Base-by-base conservation (phyloP, 2,888 invertebrate species). In the Oeneis ivallda region DNA sequence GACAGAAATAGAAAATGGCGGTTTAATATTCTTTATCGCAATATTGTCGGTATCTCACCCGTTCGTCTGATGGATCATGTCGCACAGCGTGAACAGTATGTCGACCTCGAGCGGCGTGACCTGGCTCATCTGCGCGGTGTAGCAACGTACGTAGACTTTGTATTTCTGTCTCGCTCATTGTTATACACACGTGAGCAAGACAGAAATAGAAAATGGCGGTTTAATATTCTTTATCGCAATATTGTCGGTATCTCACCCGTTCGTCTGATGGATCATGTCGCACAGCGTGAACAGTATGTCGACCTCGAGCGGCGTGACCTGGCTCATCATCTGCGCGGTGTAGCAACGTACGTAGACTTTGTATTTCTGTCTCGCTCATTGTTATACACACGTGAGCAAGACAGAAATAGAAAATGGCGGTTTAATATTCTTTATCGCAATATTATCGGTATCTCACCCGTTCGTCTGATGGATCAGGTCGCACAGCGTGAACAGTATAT, bases 271-370 rank as follows among this genome's bases (percentile, higher is more conserved):
- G 17, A 97, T 93, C 75, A 97, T 93, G 74, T 98, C 98, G 73
- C 97, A 97, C 58, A 99, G 92, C 72, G 97, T 96, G 90, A 96
- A 99, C 54, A 99, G 92, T 76, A 99, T 98, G 80, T 99, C 99
- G 54, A 99, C 97, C 93, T 99, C 98, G 41, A 99, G 89, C 0
- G 99, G 99, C 0, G 99, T 99, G 79, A 99, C 96, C 89, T 99
- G 99, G 37, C 98, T 98, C 97, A 99, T 98, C 93, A 98, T 97
- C 88, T 99, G 99, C 32, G 99, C n/a, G n/a, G n/a, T n/a, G 97
- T 70, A 99, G 93, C 85, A 99, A 97, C 89, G n/a, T n/a, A n/a
- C n/a, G n/a, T n/a, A n/a, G n/a, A 26, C 5, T 26, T 26, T 26
- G 26, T 26, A 26, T 26, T 26, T 26, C 26, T 5, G 26, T 26